Evolutionary conservation across 2,888 invertebrate genomes (phyloP).

Genomic region (Mythimna ferrago): DNA sequence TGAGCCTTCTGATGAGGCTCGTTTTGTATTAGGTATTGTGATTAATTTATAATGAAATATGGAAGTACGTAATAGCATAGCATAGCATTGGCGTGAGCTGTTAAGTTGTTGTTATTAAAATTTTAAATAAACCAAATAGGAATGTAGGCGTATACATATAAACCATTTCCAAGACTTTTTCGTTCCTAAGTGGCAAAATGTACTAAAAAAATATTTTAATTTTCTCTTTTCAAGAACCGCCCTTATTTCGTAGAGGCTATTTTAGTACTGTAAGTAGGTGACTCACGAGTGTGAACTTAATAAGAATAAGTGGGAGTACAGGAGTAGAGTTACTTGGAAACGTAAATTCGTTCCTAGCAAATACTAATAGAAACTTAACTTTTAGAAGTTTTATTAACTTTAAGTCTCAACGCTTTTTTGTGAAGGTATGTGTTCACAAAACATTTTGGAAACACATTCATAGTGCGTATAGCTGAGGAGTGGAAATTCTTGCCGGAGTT

Average conservation of each 20-base stretch:
- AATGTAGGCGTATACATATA: not conserved
- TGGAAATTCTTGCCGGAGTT: too few species aligned
- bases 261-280: not conserved
- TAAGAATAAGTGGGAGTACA: not conserved
- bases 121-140: not conserved
- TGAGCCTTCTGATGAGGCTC: too few species aligned
- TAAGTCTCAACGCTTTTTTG: not conserved
- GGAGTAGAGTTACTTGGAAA: too few species aligned
- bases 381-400: not conserved
- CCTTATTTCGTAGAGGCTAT: slow-evolving; percentile 9
- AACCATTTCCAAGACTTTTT: slow-evolving; percentile 11
- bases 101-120: too few species aligned
- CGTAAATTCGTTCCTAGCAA: not conserved
- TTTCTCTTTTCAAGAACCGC: slow-evolving; percentile 7
- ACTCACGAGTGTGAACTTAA: not conserved
- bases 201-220: slow-evolving; percentile 11
- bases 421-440: too few species aligned
- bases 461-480: too few species aligned
- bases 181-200: slow-evolving; percentile 1
- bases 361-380: not conserved
- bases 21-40: too few species aligned
- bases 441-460: too few species aligned
- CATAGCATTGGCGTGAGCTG: too few species aligned
- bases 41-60: too few species aligned
- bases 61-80: too few species aligned